phyloP scores from a whole-genome alignment of 2,888 invertebrate species.

The Chironomus tentans region DNA sequence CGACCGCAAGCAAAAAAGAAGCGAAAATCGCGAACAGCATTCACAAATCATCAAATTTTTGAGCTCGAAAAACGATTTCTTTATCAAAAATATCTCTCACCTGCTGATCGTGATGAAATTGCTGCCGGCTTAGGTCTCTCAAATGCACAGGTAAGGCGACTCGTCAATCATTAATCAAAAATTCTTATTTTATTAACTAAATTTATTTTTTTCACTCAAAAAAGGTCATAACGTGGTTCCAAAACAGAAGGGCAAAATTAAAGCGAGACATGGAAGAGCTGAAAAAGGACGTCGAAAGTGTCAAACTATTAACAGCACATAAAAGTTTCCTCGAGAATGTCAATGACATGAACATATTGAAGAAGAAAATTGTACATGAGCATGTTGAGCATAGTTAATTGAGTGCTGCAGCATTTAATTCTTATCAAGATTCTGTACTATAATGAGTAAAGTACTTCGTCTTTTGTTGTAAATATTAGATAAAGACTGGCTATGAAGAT shows the following conservation, averaged over 20 bases:
- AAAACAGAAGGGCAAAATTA: conserved; percentile 85
- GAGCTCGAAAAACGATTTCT: conserved; percentile 95
- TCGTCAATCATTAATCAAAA: neutral
- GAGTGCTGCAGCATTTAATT: neutral
- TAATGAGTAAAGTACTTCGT: neutral
- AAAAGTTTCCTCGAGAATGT: conserved; percentile 87
- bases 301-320: conserved; percentile 78
- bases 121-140: conserved; percentile 91
- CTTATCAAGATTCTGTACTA: neutral
- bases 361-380: conserved; percentile 68
- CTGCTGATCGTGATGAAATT: conserved; percentile 95
- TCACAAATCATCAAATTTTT: conserved; percentile 98
- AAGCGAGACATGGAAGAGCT: conserved; percentile 96
- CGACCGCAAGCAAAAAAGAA: conserved; percentile 93
- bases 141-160: conserved; percentile 79
- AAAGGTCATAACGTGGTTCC: conserved; percentile 92
- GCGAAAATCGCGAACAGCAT: conserved; percentile 93
- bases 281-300: conserved; percentile 93
- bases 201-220: conserved; percentile 17
- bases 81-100: conserved; percentile 96
- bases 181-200: neutral
- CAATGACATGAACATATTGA: conserved; percentile 80
- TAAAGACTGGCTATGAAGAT: conserved; percentile 15
- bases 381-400: conserved; percentile 27
- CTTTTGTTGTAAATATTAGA: neutral